phyloP scores from a whole-genome alignment of 2,113 vertebrate genomes.

The Mellivora capensis region DNA sequence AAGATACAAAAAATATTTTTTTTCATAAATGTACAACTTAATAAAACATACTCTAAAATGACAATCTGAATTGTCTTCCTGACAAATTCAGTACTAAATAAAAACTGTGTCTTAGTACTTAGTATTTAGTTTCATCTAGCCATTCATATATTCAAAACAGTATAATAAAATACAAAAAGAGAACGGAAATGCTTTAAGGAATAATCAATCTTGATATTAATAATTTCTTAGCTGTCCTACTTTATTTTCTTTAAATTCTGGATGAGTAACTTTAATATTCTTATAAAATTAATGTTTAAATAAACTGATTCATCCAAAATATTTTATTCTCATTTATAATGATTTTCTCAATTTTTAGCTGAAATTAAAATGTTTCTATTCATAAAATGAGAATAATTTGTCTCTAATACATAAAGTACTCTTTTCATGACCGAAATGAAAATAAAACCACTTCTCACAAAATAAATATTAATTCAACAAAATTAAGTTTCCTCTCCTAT shows the following conservation, averaged over 20 bases:
- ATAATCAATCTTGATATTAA: constrained; percentile 30
- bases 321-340: constrained; percentile 36
- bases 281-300: constrained; percentile 48
- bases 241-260: constrained; percentile 26
- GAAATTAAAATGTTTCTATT: constrained; percentile 26
- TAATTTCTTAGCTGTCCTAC: background rate
- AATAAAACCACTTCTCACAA: constrained; percentile 41
- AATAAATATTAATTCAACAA: constrained; percentile 30
- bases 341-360: constrained; percentile 34
- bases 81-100: background rate
- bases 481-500: constrained; percentile 11
- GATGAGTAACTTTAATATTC: background rate
- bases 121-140: background rate
- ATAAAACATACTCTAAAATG: constrained; percentile 1
- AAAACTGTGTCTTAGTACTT: background rate
- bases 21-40: constrained; percentile 8
- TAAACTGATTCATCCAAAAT: constrained; percentile 42
- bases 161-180: background rate
- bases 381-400: constrained; percentile 31
- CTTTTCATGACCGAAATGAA: constrained; percentile 34
- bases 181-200: background rate
- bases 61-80: background rate
- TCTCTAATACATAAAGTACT: background rate
- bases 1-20: background rate
- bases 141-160: background rate